phyloP scores from a whole-genome alignment of 2,888 invertebrate species.

The Nomada goodeniana region DNA sequence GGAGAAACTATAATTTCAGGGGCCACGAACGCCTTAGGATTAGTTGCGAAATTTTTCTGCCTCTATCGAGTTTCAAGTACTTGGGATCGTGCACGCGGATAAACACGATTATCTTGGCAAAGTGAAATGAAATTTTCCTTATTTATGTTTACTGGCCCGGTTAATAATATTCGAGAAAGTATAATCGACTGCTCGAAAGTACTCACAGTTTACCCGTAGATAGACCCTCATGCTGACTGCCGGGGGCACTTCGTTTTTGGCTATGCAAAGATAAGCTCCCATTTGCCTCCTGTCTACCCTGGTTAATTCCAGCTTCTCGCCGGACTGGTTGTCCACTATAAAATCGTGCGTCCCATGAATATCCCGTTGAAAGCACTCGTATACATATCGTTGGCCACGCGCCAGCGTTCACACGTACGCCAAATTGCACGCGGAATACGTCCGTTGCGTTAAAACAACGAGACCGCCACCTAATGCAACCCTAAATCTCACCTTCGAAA shows the following conservation, averaged over 20 bases:
- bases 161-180: neutral
- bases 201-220: conserved; percentile 90
- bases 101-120: neutral
- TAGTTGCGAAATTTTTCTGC: neutral
- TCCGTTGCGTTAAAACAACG: conserved; percentile 45
- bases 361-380: conserved; percentile 68
- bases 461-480: conserved; percentile 4
- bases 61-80: no score
- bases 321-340: conserved; percentile 88
- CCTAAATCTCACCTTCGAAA: conserved; percentile 36
- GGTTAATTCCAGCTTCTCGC: conserved; percentile 88
- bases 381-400: conserved; percentile 54
- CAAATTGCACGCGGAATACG: conserved; percentile 66
- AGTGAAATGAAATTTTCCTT: neutral
- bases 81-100: neutral
- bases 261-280: conserved; percentile 91
- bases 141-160: neutral
- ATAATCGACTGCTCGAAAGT: conserved; percentile 24
- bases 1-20: conserved; percentile 87
- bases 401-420: conserved; percentile 61
- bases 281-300: conserved; percentile 90
- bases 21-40: neutral
- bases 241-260: conserved; percentile 90
- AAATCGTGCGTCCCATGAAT: conserved; percentile 73
- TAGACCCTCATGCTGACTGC: conserved; percentile 87